Percentiles rank a stretch among this genome's conserved stretches.
Evolutionary conservation across 2,113 vertebrate genomes (phyloP).

Genomic region (Motacilla alba): DNA sequence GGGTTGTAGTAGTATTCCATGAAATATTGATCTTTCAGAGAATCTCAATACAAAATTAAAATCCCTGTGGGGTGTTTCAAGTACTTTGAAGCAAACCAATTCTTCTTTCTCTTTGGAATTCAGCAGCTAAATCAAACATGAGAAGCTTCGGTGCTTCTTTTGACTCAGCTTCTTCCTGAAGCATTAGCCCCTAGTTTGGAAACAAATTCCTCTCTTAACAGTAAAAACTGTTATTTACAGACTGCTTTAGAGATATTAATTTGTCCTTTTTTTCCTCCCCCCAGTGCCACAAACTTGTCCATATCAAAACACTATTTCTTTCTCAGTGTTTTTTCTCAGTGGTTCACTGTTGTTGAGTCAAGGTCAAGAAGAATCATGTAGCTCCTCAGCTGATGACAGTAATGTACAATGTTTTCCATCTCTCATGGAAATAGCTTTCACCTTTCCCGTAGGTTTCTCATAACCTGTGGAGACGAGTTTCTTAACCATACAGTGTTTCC

Average conservation of each 20-base stretch:
- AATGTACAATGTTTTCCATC: background rate
- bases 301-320: background rate
- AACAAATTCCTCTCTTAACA: background rate
- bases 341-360: background rate
- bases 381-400: background rate
- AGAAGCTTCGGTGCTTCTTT: background rate
- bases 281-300: background rate
- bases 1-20: background rate
- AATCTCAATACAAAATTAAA: constrained; percentile 46
- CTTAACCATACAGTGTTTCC: background rate
- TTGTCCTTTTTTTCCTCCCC: background rate
- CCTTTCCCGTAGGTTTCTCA: background rate
- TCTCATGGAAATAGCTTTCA: background rate
- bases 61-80: background rate
- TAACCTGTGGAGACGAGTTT: background rate
- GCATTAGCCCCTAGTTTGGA: background rate
- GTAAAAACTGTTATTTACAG: background rate
- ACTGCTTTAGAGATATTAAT: background rate
- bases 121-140: background rate
- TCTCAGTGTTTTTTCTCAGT: background rate
- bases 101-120: constrained; percentile 4
- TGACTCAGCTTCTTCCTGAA: background rate
- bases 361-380: constrained; percentile 1
- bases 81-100: constrained; percentile 11
- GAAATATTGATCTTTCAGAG: constrained; percentile 46